phyloP scores from a whole-genome alignment of 1,140 invertebrate species.

The Brachionus sp. region DNA sequence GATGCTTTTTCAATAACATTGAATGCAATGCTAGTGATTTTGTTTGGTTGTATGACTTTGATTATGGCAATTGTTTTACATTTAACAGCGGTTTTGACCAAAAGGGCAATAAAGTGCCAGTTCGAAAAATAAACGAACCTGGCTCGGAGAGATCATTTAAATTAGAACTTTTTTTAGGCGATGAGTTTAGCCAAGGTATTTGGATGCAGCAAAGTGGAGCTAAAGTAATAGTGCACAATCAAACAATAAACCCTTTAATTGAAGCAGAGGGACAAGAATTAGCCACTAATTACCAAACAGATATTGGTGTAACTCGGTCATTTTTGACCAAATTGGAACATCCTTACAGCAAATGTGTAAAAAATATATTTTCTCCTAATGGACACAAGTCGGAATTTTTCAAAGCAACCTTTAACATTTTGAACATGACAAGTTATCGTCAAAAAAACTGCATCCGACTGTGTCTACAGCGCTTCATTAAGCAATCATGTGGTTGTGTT shows the following conservation, averaged over 20 bases:
- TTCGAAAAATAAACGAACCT: slow-evolving; percentile 25
- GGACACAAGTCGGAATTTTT: slow-evolving; percentile 34
- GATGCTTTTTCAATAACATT: slow-evolving; percentile 47
- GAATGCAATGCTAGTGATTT: slow-evolving; percentile 46
- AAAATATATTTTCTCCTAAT: slow-evolving; percentile 33
- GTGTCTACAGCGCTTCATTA: slow-evolving; percentile 27
- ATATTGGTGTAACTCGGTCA: slow-evolving; percentile 15
- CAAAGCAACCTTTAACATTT: slow-evolving; percentile 15
- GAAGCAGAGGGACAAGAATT: slow-evolving; percentile 34
- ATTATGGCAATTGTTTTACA: slow-evolving; percentile 47
- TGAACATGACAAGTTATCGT: slow-evolving; percentile 33
- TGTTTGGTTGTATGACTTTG: slow-evolving; percentile 35
- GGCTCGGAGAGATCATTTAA: slow-evolving; percentile 37
- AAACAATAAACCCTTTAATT: neutral
- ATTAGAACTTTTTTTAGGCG: slow-evolving; percentile 38
- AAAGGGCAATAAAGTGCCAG: neutral
- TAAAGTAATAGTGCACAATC: slow-evolving; percentile 41
- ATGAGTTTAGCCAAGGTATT: slow-evolving; percentile 40
- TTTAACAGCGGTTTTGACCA: slow-evolving; percentile 47
- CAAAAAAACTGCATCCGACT: slow-evolving; percentile 33
- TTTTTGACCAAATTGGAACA: slow-evolving; percentile 13
- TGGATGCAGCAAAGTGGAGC: slow-evolving; percentile 38
- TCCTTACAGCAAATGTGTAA: slow-evolving; percentile 16
- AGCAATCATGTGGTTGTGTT: neutral
- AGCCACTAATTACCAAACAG: slow-evolving; percentile 42